These are phyloP conservation scores for Nanorana parkeri DNA, from an alignment of 2,113 vertebrate genomes.

Conservation along the genomic window DNA sequence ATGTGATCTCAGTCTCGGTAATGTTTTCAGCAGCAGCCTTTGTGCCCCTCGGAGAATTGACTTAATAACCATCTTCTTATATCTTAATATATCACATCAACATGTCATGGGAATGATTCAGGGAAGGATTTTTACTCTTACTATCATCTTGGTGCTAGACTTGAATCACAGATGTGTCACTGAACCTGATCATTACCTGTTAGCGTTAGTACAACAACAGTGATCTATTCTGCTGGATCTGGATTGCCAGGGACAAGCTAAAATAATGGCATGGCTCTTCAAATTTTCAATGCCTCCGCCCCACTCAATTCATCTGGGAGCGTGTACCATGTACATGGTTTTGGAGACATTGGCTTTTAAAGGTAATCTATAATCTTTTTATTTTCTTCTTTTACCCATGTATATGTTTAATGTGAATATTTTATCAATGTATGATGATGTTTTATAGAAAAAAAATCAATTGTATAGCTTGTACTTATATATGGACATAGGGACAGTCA, in stretches of 20 bases:
- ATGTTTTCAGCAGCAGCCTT: constrained; percentile 20
- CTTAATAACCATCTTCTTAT: not conserved
- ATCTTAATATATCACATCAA: constrained; percentile 33
- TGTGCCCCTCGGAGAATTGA: not conserved
- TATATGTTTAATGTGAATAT: no score
- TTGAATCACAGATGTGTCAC: constrained; percentile 21
- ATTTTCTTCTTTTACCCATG: no score
- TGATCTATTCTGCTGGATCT: constrained; percentile 8
- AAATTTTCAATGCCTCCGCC: no score
- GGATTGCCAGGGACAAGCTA: not conserved
- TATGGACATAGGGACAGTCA: no score
- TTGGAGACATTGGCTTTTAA: no score
- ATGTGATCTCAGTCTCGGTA: constrained; percentile 5
- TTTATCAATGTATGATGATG: no score
- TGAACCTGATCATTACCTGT: not conserved
- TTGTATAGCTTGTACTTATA: no score
- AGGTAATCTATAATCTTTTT: no score
- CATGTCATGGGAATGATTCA: constrained; percentile 29
- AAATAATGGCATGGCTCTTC: not conserved
- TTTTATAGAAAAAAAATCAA: no score
- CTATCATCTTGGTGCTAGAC: not conserved
- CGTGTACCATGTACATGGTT: no score
- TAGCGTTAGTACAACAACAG: not conserved
- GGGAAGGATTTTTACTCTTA: not conserved
- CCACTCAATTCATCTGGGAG: no score